phyloP scores from a whole-genome alignment of 2,888 invertebrate genomes.

The Cheilosia impressa region DNA sequence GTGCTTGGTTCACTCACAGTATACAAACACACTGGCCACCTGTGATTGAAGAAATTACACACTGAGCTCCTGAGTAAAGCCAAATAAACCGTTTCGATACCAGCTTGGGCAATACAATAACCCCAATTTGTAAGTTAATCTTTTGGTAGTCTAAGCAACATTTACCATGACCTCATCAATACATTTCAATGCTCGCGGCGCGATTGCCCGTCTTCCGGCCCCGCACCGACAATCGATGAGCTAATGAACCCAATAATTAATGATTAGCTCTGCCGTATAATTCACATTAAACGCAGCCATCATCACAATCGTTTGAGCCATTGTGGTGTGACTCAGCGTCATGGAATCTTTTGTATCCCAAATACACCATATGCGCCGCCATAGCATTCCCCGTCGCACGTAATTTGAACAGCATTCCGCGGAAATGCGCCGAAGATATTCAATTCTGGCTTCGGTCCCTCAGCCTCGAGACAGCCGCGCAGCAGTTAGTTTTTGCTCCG shows the following conservation, averaged over 20 bases:
- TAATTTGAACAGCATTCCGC: constrained; percentile 28
- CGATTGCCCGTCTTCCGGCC: neutral
- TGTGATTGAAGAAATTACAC: too few relatives aligned
- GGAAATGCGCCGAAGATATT: constrained; percentile 15
- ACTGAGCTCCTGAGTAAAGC: too few relatives aligned
- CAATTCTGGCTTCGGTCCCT: constrained; percentile 1
- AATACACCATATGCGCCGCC: neutral
- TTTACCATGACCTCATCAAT: constrained; percentile 4
- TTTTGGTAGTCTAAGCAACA: neutral
- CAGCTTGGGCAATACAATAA: neutral
- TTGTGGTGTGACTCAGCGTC: constrained; percentile 21
- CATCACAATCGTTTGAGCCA: constrained; percentile 4
- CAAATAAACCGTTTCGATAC: too few relatives aligned
- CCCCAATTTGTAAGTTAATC: neutral
- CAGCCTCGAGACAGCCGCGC: neutral
- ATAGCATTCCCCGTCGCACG: too few relatives aligned
- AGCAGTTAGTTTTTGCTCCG: constrained; percentile 14
- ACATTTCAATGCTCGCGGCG: neutral
- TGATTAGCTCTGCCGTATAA: neutral
- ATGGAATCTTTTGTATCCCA: constrained; percentile 2
- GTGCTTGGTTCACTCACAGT: too few relatives aligned
- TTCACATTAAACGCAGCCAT: neutral
- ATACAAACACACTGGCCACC: too few relatives aligned
- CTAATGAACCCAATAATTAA: constrained; percentile 16
- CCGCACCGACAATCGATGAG: neutral